Conservation (phyloP, 2,113 vertebrate species). For the Sylvietta virens region DNA sequence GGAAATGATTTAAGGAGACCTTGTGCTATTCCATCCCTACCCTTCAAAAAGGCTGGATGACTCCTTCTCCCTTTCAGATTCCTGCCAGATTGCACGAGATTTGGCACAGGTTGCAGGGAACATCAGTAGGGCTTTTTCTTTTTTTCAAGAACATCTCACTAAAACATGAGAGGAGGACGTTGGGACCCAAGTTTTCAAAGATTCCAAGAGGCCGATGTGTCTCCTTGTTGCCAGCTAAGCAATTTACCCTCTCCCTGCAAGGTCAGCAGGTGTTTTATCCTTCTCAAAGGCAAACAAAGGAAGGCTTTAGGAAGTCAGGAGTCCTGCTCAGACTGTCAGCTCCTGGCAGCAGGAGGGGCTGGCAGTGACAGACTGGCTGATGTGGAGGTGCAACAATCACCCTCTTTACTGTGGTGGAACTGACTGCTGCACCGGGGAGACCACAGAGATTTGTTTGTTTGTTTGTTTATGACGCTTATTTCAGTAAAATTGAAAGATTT, state of each 20-base stretch:
- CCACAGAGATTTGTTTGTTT: neutral
- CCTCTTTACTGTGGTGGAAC: neutral
- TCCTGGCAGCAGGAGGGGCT: neutral
- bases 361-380: neutral
- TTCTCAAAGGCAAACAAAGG: slow-evolving; percentile 16
- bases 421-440: neutral
- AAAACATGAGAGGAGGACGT: rapidly evolving
- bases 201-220: neutral
- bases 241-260: neutral
- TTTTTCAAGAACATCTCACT: neutral
- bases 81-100: neutral
- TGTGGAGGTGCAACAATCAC: neutral
- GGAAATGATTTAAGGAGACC: neutral
- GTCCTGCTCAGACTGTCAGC: neutral
- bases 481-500: neutral
- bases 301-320: neutral
- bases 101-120: neutral
- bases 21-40: neutral
- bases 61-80: neutral
- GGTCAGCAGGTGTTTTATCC: neutral
- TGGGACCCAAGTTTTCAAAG: neutral
- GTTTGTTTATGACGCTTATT: neutral
- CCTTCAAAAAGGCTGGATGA: neutral
- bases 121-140: neutral
- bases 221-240: neutral